Conservation (phyloP, 1,140 invertebrate genomes). For the Saccostrea cuccullata region DNA sequence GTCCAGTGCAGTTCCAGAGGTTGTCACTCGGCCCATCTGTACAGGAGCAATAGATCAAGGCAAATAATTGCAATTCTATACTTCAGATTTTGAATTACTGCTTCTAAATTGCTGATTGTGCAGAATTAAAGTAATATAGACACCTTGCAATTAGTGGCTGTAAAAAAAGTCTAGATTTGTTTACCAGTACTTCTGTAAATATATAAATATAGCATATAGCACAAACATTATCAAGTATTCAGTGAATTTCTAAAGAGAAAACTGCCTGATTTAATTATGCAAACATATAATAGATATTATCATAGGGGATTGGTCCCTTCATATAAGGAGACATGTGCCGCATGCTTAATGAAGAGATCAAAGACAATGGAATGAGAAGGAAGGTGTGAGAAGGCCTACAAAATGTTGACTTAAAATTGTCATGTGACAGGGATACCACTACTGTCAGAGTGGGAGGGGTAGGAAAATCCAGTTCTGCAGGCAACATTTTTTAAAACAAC, state of each 20-base stretch:
- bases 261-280: slow-evolving; percentile 21
- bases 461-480: slow-evolving; percentile 27
- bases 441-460: neutral
- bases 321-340: slow-evolving; percentile 1
- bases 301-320: neutral
- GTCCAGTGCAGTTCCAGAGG: neutral
- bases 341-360: slow-evolving; percentile 14
- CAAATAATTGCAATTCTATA: slow-evolving; percentile 5
- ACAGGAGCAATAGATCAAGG: neutral
- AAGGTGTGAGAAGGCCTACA: slow-evolving; percentile 10
- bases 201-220: neutral
- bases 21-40: neutral
- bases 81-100: neutral
- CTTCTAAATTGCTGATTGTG: neutral
- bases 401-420: slow-evolving; percentile 25
- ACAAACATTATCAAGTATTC: neutral
- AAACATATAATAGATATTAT: slow-evolving; percentile 7
- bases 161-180: neutral
- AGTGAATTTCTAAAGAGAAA: neutral
- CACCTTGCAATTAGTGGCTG: neutral
- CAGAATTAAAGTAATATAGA: neutral
- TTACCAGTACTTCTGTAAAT: neutral
- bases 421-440: neutral
- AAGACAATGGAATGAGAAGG: neutral
- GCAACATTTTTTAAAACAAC: neutral